Evolutionary conservation across 2,113 vertebrate species (phyloP).

Genomic region (Odocoileus virginianus): DNA sequence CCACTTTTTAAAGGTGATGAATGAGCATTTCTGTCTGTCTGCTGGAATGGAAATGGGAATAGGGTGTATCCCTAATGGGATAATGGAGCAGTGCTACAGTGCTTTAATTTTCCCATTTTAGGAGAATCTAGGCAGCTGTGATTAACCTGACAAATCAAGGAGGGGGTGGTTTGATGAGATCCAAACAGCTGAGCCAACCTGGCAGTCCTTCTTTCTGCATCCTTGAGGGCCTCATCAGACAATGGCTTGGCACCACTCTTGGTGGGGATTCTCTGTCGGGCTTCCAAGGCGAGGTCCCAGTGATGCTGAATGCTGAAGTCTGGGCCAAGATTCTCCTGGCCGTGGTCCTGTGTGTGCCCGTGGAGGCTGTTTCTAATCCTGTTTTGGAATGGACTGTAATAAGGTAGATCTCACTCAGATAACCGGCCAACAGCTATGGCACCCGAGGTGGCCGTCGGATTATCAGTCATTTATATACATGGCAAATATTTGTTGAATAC

Average conservation of each 20-base stretch:
- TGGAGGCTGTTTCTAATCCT: conserved; percentile 54
- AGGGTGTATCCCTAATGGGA: conserved; percentile 53
- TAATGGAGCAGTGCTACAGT: conserved; percentile 37
- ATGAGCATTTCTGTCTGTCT: conserved; percentile 13
- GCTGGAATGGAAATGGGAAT: conserved; percentile 44
- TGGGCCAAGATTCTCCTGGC: conserved; percentile 69
- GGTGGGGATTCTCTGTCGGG: conserved; percentile 17
- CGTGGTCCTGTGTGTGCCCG: neutral
- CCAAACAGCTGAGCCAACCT: conserved; percentile 73
- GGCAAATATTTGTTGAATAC: conserved; percentile 63
- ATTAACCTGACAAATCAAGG: conserved; percentile 73
- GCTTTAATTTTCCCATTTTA: conserved; percentile 39
- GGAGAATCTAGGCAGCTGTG: conserved; percentile 67
- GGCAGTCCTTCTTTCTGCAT: conserved; percentile 26
- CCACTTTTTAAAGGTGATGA: conserved; percentile 38
- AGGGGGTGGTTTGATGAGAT: conserved; percentile 40
- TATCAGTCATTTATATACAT: conserved; percentile 53
- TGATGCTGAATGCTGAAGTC: conserved; percentile 10
- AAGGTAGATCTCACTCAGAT: conserved; percentile 35
- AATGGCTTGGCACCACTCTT: conserved; percentile 16
- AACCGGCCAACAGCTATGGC: conserved; percentile 45
- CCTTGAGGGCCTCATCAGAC: conserved; percentile 62
- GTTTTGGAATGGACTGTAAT: conserved; percentile 26
- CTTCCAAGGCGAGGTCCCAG: conserved; percentile 44
- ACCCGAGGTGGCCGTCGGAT: conserved; percentile 48